Evolutionary conservation across 2,113 vertebrate genomes (phyloP).

Genomic region (Cinclus mexicanus): DNA sequence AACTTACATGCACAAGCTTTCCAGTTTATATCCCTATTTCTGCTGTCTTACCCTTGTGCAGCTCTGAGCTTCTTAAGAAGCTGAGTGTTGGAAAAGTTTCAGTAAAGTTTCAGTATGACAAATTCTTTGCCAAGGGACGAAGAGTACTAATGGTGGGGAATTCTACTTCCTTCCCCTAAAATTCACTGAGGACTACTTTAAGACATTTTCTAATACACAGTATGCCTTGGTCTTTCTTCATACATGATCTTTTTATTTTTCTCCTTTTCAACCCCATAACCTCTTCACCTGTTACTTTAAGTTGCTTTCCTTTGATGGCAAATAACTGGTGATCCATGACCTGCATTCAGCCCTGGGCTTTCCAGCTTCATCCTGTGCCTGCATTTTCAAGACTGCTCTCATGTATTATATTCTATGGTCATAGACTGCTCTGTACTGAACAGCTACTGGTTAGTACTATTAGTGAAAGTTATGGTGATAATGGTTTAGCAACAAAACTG

Average conservation of each 20-base stretch:
- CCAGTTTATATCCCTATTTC: background rate
- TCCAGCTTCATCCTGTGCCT: background rate
- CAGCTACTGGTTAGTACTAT: background rate
- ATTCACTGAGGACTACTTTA: background rate
- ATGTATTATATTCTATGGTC: background rate
- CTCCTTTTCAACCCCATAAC: background rate
- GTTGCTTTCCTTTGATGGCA: background rate
- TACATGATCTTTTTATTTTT: background rate
- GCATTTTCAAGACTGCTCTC: background rate
- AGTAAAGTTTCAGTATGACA: background rate
- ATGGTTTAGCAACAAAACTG: background rate
- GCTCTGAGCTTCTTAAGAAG: background rate
- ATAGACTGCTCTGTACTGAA: background rate
- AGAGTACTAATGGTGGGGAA: accelerated
- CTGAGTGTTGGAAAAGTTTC: background rate
- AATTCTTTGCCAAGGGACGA: background rate
- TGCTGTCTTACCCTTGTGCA: background rate
- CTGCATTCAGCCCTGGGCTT: background rate
- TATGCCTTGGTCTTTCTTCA: background rate
- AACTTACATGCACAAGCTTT: accelerated
- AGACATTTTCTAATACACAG: background rate
- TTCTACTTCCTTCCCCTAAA: background rate
- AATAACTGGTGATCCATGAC: background rate
- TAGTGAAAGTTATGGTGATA: background rate
- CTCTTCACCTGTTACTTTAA: background rate